These are phyloP conservation scores for Eremobia ochroleuca DNA, from an alignment of 2,888 invertebrate species.

Conservation along the genomic window DNA sequence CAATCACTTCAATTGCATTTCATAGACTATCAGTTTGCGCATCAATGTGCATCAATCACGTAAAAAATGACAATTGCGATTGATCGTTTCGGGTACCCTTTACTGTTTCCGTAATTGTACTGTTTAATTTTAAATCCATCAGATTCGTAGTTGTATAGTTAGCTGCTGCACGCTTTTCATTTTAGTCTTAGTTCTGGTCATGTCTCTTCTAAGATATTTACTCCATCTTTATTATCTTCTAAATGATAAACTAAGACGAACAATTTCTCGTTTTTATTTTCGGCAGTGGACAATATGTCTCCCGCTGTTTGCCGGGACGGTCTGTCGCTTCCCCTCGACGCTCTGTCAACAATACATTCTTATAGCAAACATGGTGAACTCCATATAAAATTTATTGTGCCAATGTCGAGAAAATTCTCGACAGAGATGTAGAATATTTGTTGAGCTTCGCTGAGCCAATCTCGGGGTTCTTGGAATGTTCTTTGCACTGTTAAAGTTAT, in stretches of 20 bases:
- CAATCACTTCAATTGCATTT: not conserved
- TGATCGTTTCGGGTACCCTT: not conserved
- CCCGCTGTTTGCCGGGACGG: conserved; percentile 76
- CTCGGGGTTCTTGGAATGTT: not conserved
- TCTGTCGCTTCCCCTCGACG: conserved; percentile 76
- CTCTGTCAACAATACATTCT: conserved; percentile 81
- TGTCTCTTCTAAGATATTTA: not conserved
- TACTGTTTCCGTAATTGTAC: too few relatives aligned
- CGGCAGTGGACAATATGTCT: conserved; percentile 70
- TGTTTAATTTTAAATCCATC: not conserved
- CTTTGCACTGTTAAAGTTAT: not conserved
- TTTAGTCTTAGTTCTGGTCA: not conserved
- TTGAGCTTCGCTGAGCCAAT: conserved; percentile 7
- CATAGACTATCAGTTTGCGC: not conserved
- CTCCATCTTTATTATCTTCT: conserved; percentile 46
- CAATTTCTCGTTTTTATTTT: conserved; percentile 70
- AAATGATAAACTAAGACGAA: conserved; percentile 47
- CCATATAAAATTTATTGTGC: conserved; percentile 81
- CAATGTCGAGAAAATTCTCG: conserved; percentile 70
- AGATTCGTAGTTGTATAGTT: not conserved
- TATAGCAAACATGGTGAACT: conserved; percentile 78
- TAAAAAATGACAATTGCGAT: not conserved
- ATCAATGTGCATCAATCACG: not conserved
- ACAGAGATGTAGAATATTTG: conserved; percentile 58
- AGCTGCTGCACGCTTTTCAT: not conserved